Conservation (phyloP, 2,797 vertebrate genomes). For the Sebastes jordani region DNA sequence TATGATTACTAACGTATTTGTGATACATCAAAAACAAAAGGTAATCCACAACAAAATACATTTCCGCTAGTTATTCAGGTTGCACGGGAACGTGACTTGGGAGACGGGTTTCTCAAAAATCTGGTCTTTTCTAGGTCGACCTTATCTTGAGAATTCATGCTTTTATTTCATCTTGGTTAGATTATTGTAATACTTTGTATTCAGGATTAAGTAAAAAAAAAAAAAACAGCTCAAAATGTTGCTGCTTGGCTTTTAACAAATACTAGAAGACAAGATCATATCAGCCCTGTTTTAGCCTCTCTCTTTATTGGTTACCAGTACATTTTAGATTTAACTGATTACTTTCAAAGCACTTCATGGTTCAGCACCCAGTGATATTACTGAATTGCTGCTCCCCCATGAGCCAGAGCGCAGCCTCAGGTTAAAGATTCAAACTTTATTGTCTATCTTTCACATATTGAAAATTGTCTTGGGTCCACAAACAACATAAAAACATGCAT, state of each 20-base stretch:
- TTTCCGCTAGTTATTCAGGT: too few relatives aligned
- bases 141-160: background rate
- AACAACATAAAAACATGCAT: too few relatives aligned
- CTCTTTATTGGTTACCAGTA: background rate
- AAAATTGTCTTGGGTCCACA: too few relatives aligned
- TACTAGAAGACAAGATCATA: background rate
- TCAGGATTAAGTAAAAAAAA: background rate
- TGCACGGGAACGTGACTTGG: too few relatives aligned
- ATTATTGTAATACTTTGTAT: background rate
- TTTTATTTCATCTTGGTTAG: background rate
- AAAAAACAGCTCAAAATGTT: background rate
- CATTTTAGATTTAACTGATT: background rate
- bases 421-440: too few relatives aligned
- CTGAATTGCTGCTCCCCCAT: background rate
- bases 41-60: too few relatives aligned
- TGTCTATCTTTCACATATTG: too few relatives aligned
- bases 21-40: too few relatives aligned
- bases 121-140: background rate
- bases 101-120: background rate
- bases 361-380: background rate
- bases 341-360: background rate
- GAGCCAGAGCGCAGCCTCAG: too few relatives aligned
- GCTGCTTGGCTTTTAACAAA: background rate
- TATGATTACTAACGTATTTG: too few relatives aligned
- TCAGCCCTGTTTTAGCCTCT: background rate